phyloP scores from a whole-genome alignment of 1,140 invertebrate genomes.

The Oedothorax gibbosus region DNA sequence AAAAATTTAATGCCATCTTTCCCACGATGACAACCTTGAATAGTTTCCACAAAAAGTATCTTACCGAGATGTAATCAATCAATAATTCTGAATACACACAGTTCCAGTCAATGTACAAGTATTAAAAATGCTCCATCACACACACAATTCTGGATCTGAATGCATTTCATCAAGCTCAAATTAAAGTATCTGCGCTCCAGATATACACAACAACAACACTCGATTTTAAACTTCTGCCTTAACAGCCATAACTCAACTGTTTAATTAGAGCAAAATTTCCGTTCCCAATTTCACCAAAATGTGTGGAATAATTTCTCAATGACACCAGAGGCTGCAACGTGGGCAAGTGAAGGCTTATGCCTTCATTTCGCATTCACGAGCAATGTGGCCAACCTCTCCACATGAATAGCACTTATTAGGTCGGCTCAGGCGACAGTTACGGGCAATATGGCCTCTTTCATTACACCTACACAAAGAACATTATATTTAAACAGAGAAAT shows the following conservation, averaged over 20 bases:
- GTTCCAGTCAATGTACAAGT: constrained; percentile 4
- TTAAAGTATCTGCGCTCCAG: constrained; percentile 35
- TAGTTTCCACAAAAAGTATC: constrained; percentile 10
- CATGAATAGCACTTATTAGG: constrained; percentile 61
- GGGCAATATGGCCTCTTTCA: constrained; percentile 89
- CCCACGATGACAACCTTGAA: constrained; percentile 56
- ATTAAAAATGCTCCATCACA: constrained; percentile 28
- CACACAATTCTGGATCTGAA: constrained; percentile 36
- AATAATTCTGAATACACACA: constrained; percentile 20
- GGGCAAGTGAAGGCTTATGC: constrained; percentile 56
- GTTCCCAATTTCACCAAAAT: constrained; percentile 40
- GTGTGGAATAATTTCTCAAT: constrained; percentile 18
- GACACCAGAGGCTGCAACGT: constrained; percentile 57
- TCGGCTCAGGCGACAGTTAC: constrained; percentile 77
- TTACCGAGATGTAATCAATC: constrained; percentile 13
- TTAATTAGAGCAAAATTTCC: constrained; percentile 16
- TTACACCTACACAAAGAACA: constrained; percentile 82
- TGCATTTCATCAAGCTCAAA: constrained; percentile 26
- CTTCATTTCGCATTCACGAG: constrained; percentile 63
- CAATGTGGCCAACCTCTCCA: constrained; percentile 63
- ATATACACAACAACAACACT: constrained; percentile 35
- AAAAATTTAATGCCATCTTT: constrained; percentile 44
- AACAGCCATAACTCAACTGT: constrained; percentile 44
- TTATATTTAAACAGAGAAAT: constrained; percentile 13
- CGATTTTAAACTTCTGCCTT: constrained; percentile 27